phyloP scores from a whole-genome alignment of 1,140 invertebrate genomes.

The Trachelipus rathkii region DNA sequence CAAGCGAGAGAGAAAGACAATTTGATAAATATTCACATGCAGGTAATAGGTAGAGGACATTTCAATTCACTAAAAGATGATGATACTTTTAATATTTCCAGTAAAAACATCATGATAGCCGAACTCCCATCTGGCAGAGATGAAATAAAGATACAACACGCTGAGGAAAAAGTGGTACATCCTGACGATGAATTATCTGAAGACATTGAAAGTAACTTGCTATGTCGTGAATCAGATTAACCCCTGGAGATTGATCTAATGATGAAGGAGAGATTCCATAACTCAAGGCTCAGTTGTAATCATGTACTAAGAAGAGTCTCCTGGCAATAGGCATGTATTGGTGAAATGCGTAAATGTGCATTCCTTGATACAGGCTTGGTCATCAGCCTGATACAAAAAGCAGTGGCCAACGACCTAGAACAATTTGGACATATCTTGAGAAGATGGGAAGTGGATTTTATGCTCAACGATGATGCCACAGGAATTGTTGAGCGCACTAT shows the following conservation, averaged over 20 bases:
- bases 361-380: background rate
- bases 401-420: background rate
- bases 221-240: background rate
- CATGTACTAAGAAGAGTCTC: background rate
- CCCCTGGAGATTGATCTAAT: background rate
- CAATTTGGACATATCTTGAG: background rate
- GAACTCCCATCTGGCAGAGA: background rate
- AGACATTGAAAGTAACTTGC: background rate
- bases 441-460: background rate
- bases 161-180: background rate
- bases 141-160: no score
- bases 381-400: background rate
- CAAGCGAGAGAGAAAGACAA: conserved; percentile 1
- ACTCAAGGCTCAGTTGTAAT: background rate
- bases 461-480: background rate
- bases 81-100: background rate
- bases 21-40: background rate
- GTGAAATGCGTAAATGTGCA: background rate
- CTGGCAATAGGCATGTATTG: background rate
- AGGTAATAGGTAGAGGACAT: background rate
- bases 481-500: background rate
- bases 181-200: background rate
- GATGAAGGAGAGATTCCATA: background rate
- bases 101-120: background rate
- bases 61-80: background rate